Evolutionary conservation across 2,797 vertebrate genomes (phyloP).

Genomic region (Orestias chungarensis): DNA sequence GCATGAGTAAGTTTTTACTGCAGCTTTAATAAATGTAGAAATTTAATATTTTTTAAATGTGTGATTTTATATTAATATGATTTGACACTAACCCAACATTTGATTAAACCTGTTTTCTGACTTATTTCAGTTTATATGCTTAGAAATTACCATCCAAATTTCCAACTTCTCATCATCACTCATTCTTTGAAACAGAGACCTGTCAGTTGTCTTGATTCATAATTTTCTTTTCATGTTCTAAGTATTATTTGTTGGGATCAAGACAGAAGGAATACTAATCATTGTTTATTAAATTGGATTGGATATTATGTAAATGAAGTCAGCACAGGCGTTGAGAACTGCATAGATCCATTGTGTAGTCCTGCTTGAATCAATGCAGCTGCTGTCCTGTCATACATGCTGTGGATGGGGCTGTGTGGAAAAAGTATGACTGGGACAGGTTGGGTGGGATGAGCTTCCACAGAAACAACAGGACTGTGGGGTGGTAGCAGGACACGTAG

Average conservation of each 20-base stretch:
- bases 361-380: neutral
- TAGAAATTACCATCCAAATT: neutral
- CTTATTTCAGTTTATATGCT: neutral
- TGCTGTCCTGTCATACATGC: constrained; percentile 3
- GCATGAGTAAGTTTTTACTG: neutral
- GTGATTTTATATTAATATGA: neutral
- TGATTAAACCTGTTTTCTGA: neutral
- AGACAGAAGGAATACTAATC: neutral
- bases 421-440: constrained; percentile 23
- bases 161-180: neutral
- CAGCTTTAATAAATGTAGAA: neutral
- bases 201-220: neutral
- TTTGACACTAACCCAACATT: neutral
- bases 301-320: neutral
- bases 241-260: neutral
- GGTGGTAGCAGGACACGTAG: constrained; percentile 8
- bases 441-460: neutral
- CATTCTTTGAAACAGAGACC: neutral
- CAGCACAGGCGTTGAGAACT: neutral
- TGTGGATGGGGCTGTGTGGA: constrained; percentile 7
- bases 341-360: neutral
- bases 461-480: constrained; percentile 14
- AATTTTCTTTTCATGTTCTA: neutral
- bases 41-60: neutral
- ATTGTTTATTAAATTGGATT: too few species aligned